Conservation (phyloP, 2,113 vertebrate genomes). For the Colistium nudipinnis region DNA sequence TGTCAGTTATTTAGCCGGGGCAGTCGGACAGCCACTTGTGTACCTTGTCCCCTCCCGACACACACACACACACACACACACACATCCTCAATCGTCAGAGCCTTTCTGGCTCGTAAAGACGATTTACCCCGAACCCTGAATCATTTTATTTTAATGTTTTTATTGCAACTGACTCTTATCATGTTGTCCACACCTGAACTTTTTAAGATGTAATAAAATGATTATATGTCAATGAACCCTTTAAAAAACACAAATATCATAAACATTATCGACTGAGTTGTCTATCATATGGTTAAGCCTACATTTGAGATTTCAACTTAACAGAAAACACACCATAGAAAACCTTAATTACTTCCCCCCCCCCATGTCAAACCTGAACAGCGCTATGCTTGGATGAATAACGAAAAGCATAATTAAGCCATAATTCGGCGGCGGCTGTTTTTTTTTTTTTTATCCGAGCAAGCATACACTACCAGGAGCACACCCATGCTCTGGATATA, state of each 20-base stretch:
- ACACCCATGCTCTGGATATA: conserved; percentile 3
- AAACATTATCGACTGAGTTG: conserved; percentile 7
- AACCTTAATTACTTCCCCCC: conserved; percentile 39
- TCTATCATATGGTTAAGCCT: not conserved
- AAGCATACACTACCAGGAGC: conserved; percentile 15
- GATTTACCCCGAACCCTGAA: conserved; percentile 27
- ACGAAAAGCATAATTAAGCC: conserved; percentile 45
- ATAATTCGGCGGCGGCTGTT: conserved; percentile 48
- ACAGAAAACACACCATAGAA: conserved; percentile 21
- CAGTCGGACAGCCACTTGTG: conserved; percentile 53
- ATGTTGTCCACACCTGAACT: conserved; percentile 1
- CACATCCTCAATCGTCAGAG: conserved; percentile 40
- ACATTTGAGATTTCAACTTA: conserved; percentile 20
- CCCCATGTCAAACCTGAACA: conserved; percentile 42
- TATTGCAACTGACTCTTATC: not conserved
- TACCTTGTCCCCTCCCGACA: conserved; percentile 35
- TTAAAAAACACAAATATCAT: conserved; percentile 18
- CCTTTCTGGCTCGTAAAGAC: conserved; percentile 38
- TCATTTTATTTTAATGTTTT: not conserved
- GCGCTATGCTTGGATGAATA: conserved; percentile 35
- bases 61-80: not conserved
- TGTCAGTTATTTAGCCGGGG: conserved; percentile 62
- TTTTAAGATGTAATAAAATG: conserved; percentile 6
- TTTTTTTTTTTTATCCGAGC: conserved; percentile 10
- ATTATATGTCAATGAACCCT: conserved; percentile 13